Evolutionary conservation across 2,797 vertebrate genomes (phyloP).

Genomic region (Sebastes nivosus): DNA sequence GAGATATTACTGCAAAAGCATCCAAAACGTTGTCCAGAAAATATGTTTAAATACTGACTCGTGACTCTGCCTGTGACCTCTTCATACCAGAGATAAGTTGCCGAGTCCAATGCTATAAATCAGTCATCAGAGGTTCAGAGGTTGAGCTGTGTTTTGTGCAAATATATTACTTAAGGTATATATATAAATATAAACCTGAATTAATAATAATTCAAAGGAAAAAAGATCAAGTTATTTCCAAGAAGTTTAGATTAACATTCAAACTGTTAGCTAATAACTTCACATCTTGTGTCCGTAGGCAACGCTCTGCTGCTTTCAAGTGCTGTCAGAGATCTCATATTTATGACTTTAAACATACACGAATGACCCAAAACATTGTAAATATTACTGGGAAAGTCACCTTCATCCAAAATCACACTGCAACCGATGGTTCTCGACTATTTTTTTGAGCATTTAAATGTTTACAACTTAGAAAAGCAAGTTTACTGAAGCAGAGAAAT

Average conservation of each 20-base stretch:
- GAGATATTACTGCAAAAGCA: not conserved
- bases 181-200: not conserved
- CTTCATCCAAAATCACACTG: not conserved
- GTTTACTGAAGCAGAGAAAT: not conserved
- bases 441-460: not conserved
- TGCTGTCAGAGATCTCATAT: not conserved
- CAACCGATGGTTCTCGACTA: not conserved
- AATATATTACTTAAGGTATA: not conserved
- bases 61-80: slow-evolving; percentile 1
- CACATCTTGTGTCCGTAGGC: not conserved
- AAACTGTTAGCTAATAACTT: not conserved
- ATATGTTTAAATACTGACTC: not conserved
- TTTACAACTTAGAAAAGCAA: not conserved
- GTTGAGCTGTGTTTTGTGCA: not conserved
- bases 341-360: not conserved
- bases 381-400: not conserved
- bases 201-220: not conserved
- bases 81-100: slow-evolving; percentile 23
- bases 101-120: not conserved
- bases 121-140: not conserved
- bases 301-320: not conserved
- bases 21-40: not conserved
- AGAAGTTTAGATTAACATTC: not conserved
- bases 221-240: not conserved
- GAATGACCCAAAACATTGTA: not conserved